Percentiles rank a stretch among this genome's conserved stretches.
phyloP scores from a whole-genome alignment of 2,888 invertebrate genomes.

The Eulithis testata region DNA sequence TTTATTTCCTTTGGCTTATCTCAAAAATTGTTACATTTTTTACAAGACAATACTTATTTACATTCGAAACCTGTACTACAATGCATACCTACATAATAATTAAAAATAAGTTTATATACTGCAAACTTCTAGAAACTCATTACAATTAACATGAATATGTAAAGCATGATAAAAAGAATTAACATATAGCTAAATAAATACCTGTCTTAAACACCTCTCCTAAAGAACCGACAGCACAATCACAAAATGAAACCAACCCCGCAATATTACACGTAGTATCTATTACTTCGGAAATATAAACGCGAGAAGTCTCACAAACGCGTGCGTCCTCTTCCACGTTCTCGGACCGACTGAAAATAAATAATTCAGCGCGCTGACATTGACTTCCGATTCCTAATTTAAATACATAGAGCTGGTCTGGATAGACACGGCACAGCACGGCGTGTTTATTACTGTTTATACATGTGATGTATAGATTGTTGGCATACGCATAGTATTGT shows the following conservation, averaged over 20 bases:
- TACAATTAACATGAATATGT: neutral
- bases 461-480: conserved; percentile 32
- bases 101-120: neutral
- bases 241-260: conserved; percentile 12
- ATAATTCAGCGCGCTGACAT: conserved; percentile 32
- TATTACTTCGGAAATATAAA: conserved; percentile 34
- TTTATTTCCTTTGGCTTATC: no score
- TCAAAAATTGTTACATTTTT: no score
- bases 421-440: conserved; percentile 16
- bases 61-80: no score
- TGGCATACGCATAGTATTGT: conserved; percentile 12
- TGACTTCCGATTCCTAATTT: conserved; percentile 41
- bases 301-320: conserved; percentile 21
- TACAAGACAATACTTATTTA: no score
- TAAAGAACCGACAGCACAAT: conserved; percentile 4
- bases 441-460: neutral
- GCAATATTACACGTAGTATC: conserved; percentile 13
- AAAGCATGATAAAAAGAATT: neutral
- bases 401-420: conserved; percentile 24
- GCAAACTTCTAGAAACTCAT: neutral
- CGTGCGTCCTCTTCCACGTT: conserved; percentile 28
- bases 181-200: conserved; percentile 10
- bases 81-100: no score
- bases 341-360: conserved; percentile 39
- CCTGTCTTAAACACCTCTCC: conserved; percentile 14